Evolutionary conservation across 2,888 invertebrate genomes (phyloP).

Genomic region (Strigamia maritima): DNA sequence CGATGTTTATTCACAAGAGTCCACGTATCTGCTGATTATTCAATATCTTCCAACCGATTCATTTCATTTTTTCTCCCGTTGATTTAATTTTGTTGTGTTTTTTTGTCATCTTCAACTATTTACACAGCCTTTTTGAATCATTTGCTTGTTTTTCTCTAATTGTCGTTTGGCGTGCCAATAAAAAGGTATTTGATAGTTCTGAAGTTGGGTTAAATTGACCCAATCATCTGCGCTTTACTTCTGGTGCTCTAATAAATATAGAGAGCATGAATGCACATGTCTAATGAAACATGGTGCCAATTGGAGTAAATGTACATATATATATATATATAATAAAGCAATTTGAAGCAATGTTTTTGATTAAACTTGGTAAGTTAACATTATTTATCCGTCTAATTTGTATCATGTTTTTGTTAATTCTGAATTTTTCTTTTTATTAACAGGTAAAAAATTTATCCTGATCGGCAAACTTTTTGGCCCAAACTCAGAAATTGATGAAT

Average conservation of each 20-base stretch:
- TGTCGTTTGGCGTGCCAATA: not conserved
- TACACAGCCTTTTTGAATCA: not conserved
- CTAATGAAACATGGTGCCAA: too few relatives aligned
- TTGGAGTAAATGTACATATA: not conserved
- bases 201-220: not conserved
- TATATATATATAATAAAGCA: not conserved
- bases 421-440: not conserved
- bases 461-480: too few relatives aligned
- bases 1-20: too few relatives aligned
- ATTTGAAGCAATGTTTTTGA: not conserved
- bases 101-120: not conserved
- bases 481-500: not conserved
- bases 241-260: not conserved
- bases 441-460: not conserved
- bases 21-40: not conserved
- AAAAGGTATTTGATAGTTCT: not conserved
- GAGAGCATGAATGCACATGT: too few relatives aligned
- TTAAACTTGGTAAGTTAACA: not conserved
- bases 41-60: not conserved
- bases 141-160: not conserved
- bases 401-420: not conserved
- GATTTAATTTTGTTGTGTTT: not conserved
- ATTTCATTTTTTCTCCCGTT: not conserved
- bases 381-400: not conserved
- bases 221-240: not conserved